phyloP scores from a whole-genome alignment of 1,140 invertebrate genomes.

The Melanaphis sacchari region DNA sequence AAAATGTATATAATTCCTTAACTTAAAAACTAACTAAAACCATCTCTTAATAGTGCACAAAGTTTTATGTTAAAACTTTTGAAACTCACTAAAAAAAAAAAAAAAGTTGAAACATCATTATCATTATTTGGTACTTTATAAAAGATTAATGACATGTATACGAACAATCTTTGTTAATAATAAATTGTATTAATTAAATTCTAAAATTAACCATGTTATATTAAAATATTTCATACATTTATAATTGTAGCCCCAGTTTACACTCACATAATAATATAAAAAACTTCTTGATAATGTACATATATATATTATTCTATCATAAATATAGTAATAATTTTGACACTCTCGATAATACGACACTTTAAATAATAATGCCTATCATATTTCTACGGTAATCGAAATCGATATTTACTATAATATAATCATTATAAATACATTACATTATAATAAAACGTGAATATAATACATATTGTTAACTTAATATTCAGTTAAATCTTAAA shows the following conservation, averaged over 20 bases:
- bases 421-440: not conserved
- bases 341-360: not conserved
- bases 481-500: not conserved
- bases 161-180: not conserved
- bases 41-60: slow-evolving; percentile 7
- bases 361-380: not conserved
- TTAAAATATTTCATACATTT: not conserved
- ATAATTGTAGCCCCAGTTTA: not conserved
- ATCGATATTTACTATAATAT: not conserved
- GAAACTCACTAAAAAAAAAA: not conserved
- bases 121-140: slow-evolving; percentile 15
- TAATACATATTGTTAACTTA: not conserved
- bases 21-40: slow-evolving; percentile 6
- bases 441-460: not conserved
- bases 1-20: not conserved
- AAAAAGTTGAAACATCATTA: not conserved
- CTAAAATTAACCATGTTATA: not conserved
- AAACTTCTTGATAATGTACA: not conserved
- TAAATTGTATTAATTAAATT: not conserved
- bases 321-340: not conserved
- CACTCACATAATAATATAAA: not conserved
- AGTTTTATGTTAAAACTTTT: slow-evolving; percentile 12
- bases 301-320: not conserved
- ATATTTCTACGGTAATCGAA: not conserved
- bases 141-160: not conserved